Conservation (phyloP, 2,888 invertebrate species). For the Agrochola lychnidis region DNA sequence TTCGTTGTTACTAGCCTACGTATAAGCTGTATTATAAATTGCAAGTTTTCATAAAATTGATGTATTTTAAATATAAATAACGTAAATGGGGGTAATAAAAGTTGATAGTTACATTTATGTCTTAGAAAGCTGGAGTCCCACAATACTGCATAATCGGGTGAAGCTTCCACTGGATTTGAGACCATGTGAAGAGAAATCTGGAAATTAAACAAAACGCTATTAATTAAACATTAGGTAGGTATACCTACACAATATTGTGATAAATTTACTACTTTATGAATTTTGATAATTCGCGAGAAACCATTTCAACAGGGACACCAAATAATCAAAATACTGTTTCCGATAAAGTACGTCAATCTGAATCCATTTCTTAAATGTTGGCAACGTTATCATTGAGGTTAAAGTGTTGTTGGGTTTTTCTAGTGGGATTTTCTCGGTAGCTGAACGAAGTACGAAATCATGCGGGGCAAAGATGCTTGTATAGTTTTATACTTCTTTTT, state of each 20-base stretch:
- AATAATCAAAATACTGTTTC: background rate
- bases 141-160: background rate
- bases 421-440: background rate
- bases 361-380: background rate
- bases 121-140: background rate
- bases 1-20: background rate
- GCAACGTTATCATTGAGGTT: background rate
- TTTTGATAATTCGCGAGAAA: background rate
- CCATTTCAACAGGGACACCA: background rate
- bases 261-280: too few species aligned
- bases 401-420: conserved; percentile 8
- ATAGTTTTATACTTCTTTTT: background rate
- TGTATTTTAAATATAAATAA: conserved; percentile 6
- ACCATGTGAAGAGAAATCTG: conserved; percentile 6
- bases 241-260: background rate
- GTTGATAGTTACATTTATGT: conserved; percentile 9
- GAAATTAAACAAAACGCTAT: background rate
- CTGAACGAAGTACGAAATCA: background rate
- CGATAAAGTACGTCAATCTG: background rate
- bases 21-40: background rate
- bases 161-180: background rate
- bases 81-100: conserved; percentile 7
- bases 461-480: background rate
- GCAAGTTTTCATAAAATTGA: background rate
- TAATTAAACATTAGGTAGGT: background rate